Evolutionary conservation across 1,140 invertebrate species (phyloP).

Genomic region (Polypedilum pembai): DNA sequence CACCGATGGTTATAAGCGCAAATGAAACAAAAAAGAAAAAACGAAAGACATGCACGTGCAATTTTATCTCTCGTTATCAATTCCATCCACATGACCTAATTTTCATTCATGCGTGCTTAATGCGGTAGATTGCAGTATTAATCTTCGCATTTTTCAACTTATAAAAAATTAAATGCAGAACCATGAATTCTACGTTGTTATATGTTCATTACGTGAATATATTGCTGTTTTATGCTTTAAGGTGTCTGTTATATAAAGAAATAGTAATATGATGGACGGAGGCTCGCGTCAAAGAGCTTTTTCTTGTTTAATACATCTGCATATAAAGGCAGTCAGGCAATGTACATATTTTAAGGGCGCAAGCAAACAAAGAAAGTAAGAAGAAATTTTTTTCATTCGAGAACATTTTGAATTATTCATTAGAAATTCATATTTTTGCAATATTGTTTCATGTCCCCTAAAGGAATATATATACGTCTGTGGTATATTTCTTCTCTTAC

Average conservation of each 20-base stretch:
- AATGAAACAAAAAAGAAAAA: background rate
- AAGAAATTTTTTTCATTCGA: slow-evolving; percentile 4
- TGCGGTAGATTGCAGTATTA: slow-evolving; percentile 4
- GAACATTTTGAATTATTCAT: slow-evolving; percentile 26
- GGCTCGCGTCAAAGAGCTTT: too few relatives aligned
- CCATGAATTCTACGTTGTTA: background rate
- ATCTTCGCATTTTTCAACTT: background rate
- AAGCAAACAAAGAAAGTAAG: background rate
- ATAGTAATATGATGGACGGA: too few relatives aligned
- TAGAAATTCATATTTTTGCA: slow-evolving; percentile 25
- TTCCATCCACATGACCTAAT: background rate
- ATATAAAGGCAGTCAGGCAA: too few relatives aligned
- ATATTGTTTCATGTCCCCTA: slow-evolving; percentile 25
- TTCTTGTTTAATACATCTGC: too few relatives aligned
- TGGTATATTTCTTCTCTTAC: slow-evolving; percentile 4
- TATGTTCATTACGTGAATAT: too few relatives aligned
- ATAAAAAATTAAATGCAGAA: background rate
- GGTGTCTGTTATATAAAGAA: too few relatives aligned
- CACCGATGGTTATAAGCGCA: too few relatives aligned
- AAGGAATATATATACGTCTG: background rate
- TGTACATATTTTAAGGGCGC: too few relatives aligned
- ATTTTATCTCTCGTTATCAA: background rate
- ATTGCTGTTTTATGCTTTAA: too few relatives aligned
- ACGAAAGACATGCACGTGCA: background rate
- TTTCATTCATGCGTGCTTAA: slow-evolving; percentile 18